Percentiles rank a stretch among this genome's conserved stretches.
phyloP scores from a whole-genome alignment of 2,113 vertebrate genomes.

The Neopipo cinnamomea region DNA sequence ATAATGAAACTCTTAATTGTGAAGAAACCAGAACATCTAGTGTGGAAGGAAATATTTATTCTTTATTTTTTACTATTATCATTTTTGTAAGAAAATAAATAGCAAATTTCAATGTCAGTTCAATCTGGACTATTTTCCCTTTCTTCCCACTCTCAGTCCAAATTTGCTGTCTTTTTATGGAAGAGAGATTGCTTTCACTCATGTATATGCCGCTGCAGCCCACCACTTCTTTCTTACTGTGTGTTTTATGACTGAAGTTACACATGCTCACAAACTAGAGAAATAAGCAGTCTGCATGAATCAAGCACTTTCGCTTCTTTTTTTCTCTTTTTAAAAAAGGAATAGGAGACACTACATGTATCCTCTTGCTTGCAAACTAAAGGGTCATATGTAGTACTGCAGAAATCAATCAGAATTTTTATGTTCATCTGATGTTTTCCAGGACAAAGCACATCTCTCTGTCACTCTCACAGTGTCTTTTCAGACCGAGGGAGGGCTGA shows the following conservation, averaged over 20 bases:
- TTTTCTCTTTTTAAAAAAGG: background rate
- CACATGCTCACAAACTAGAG: background rate
- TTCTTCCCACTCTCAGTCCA: background rate
- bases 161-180: background rate
- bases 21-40: background rate
- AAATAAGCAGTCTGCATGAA: background rate
- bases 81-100: background rate
- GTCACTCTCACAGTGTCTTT: background rate
- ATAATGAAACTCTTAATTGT: background rate
- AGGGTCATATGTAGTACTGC: background rate
- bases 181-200: background rate
- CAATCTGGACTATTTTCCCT: background rate
- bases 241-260: background rate
- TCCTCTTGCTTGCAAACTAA: background rate
- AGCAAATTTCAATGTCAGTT: background rate
- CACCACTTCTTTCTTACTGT: background rate
- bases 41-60: background rate
- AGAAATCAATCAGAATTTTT: background rate
- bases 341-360: background rate
- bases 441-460: background rate
- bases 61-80: background rate
- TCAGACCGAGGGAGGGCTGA: background rate
- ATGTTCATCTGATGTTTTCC: background rate
- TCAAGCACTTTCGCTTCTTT: background rate
- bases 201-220: background rate